Percentiles rank a stretch among this genome's conserved stretches.
Evolutionary conservation across 2,888 invertebrate genomes (phyloP).

Genomic region (Mellilla xanthometata): DNA sequence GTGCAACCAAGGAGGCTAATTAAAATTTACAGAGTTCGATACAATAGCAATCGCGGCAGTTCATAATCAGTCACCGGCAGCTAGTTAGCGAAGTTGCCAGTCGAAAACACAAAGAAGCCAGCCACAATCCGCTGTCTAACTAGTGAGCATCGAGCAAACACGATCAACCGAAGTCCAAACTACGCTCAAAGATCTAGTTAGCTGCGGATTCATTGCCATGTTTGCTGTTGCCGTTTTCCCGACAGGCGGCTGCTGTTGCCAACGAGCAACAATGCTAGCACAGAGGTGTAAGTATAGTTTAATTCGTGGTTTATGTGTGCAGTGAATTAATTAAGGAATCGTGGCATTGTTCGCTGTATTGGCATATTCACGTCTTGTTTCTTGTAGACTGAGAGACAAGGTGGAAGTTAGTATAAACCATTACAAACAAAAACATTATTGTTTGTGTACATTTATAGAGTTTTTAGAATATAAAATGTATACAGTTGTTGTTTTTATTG

Average conservation of each 20-base stretch:
- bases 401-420: no score
- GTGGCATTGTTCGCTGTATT: conserved; percentile 20
- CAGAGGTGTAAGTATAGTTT: conserved; percentile 42
- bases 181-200: conserved; percentile 78
- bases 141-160: conserved; percentile 67
- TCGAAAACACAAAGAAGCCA: conserved; percentile 74
- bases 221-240: conserved; percentile 44
- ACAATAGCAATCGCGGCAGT: conserved; percentile 35
- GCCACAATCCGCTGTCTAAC: conserved; percentile 70
- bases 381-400: conserved; percentile 26
- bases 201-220: conserved; percentile 60
- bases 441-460: no score
- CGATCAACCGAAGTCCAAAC: conserved; percentile 73
- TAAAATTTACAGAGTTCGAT: conserved; percentile 17
- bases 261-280: conserved; percentile 37
- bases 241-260: conserved; percentile 37
- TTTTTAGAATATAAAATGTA: no score
- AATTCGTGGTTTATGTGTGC: conserved; percentile 32
- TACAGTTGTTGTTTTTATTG: no score
- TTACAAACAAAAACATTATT: no score
- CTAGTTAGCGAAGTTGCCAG: conserved; percentile 73
- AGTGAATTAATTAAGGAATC: conserved; percentile 39
- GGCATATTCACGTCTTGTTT: conserved; percentile 18
- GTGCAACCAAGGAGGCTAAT: no score
- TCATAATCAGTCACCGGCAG: conserved; percentile 57